Base-by-base conservation (phyloP, 1,140 invertebrate genomes). In the Leptoteleia sp. region DNA sequence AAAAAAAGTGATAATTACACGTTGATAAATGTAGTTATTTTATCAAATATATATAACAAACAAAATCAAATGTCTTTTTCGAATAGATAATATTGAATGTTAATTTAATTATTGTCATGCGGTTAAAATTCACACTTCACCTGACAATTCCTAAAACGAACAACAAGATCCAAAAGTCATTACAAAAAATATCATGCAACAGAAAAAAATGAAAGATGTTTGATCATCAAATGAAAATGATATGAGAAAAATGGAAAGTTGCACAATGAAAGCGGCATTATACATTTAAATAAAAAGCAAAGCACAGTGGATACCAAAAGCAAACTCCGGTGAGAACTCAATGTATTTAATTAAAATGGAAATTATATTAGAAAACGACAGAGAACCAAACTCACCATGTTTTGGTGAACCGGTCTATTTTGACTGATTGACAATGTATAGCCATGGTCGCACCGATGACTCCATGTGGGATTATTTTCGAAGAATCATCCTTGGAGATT, bases 381-480 rank as follows among this genome's bases (percentile, higher is more conserved):
- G 80, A 85, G 82, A 83, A 83, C 75, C 83, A 88, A 84, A 88
- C 86, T 88, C 86, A 88, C 86, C 86, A 83, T 87, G 83, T n/a
- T n/a, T 76, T 79, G 85, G 86, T 87, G 85, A 88, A 87, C 76
- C 81, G 68, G 82, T 83, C 75, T 80, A 67, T 81, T 82, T n/a
- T n/a, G n/a, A n/a, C n/a, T 84, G 83, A 75, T 83, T 80, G 81
- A 80, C 80, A 61, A 37, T 81, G 78, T 83, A 79, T 75, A 62
- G 67, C 82, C 82, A 82, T 83, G 79, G 84, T 68, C 80, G 78
- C 80, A 38, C 71, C 61, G 76, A 59, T 84, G 79, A 72, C 64
- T 68, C 16, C 11, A 27, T 8, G 17, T 54, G 22, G 35, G 27
- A 54, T 52, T 54, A 38, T 64, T 68, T 61, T 55, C 57, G 42